These are phyloP conservation scores for Xerus inauris DNA, from an alignment of 2,113 vertebrate species.

Conservation along the genomic window DNA sequence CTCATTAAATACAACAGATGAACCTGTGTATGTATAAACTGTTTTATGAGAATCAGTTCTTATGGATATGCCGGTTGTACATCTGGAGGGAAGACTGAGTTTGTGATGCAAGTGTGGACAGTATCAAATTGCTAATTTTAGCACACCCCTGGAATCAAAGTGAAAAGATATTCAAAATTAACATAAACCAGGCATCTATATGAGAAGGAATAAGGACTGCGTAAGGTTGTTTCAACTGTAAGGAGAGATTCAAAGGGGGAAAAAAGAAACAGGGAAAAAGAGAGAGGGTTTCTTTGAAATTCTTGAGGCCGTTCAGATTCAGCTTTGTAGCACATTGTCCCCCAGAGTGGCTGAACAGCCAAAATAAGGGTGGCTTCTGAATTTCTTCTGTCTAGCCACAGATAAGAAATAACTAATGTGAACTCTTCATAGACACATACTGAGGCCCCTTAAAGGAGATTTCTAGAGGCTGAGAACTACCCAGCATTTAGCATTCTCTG, in stretches of 20 bases:
- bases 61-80: accelerated
- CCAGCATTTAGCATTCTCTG: neutral
- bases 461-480: neutral
- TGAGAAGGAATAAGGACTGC: neutral
- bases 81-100: neutral
- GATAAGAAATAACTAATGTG: neutral
- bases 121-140: neutral
- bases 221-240: neutral
- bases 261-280: neutral
- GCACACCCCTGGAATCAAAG: neutral
- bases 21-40: neutral
- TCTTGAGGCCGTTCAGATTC: neutral
- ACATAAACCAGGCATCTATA: neutral
- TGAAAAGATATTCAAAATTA: neutral
- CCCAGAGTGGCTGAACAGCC: neutral
- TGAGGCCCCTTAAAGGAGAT: neutral
- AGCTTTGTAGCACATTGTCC: neutral
- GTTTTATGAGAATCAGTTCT: neutral
- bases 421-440: neutral
- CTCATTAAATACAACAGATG: neutral
- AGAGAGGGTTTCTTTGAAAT: neutral
- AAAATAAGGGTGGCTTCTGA: neutral
- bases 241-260: neutral
- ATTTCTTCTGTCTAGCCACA: neutral
- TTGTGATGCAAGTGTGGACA: neutral